Base-by-base conservation (phyloP, 2,888 invertebrate genomes). In the Heliconius ethilla region DNA sequence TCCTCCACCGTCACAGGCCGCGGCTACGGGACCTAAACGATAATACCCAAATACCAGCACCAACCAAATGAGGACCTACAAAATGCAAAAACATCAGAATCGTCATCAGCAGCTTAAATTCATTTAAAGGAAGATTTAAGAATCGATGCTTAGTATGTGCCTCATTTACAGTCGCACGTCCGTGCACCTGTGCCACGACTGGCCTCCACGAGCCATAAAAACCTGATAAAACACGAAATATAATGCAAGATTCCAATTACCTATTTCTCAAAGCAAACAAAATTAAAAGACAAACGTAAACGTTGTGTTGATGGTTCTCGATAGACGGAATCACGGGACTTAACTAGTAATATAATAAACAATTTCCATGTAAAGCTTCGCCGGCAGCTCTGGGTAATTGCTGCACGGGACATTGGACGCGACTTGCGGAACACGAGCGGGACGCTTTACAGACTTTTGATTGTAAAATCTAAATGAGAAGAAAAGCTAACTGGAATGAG, bases 401-500 rank as follows among this genome's bases (percentile, higher is more conserved):
- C 55, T 63, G 33, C 27, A 66, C 27, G 72, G 65, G 59, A 66
- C 72, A 73, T 63, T 72, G 55, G 55, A 72, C 59, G 65, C 27
- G 40, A 73, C 59, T 77, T 55, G 51, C 45, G n/a, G 51, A 70
- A 76, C 70, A 65, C 72, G 37, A 66, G 66, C 15, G n/a, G n/a
- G 37, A 29, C 70, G 22, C 66, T 66, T 72, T 66, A 33, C 29
- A 66, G 65, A 22, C 27, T 72, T 76, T 77, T 55, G 66, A 72
- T 77, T 73, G 65, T 55, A 59, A 37, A 66, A 37, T 66, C 45
- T 55, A 72, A 59, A 40, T 55, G 37, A 51, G n/a, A 66, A 22
- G 62, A 25, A 25, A 74, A 74, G 63, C 37, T 74, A 22, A 72
- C 33, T 29, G 3, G 40, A 40, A 67, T 40, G 40, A 40, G 40